Evolutionary conservation across 2,797 vertebrate genomes (phyloP), one percentile per base, ranked within the genome.

Genomic region (Hippoglossus hippoglossus): DNA sequence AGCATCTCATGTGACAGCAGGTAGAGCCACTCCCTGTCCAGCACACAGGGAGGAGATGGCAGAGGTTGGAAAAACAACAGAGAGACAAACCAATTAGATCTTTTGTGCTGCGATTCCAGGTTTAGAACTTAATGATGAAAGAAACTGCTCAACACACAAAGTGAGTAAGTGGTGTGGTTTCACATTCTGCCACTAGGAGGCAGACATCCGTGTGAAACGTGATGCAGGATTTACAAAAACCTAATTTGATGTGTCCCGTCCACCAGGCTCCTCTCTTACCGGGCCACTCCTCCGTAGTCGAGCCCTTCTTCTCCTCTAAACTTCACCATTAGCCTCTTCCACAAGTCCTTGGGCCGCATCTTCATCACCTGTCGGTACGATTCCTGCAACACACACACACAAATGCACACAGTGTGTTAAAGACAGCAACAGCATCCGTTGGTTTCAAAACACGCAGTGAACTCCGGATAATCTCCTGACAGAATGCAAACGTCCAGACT

Each of bases 331-430:
- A 99, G 93, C 93, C 98, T 95, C 86, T 99, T 99, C 97, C 97
- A 99, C 60, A 99, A 88, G 89, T 99, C 98, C 91, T 98, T 98
- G 19, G 98, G 97, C 89, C 98, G 97, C 98, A 99, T 99, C 94
- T 99, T 99, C 98, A 99, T 99, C 90, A 99, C 97, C 87, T 99
- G 97, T 68, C 98, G 95, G 82, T 99, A 99, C 1, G 98, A 99
- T 83, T 99, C 98, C 98, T 99, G 84, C 46, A 83, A 41, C 7
- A 56, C 44, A 26, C 15, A 81, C 13, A 22, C 8, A 61, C 18
- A 63, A 34, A 15, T 8, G 9, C 11, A 46, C 6, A 8, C 3
- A 3, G 12, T 12, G 34, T 4, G 19, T 82, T 21, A 83, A 49
- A 50, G n/a, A 36, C 54, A 3, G 16, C 22, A 21, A 41, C 34